These are phyloP conservation scores for Caenorhabditis becei DNA, from an alignment of 2,888 invertebrate genomes.

Conservation along the genomic window DNA sequence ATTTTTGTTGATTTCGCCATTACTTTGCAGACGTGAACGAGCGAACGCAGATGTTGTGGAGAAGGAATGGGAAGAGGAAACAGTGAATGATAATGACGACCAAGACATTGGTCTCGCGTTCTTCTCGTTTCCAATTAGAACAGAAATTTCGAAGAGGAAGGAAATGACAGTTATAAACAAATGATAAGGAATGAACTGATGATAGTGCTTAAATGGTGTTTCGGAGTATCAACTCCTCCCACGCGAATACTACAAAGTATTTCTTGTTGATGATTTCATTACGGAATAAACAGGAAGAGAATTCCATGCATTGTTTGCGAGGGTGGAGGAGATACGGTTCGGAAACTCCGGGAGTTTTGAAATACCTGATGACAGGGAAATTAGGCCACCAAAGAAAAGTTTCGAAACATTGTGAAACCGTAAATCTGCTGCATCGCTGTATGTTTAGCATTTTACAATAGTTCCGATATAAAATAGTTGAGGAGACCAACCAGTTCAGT, in stretches of 20 bases:
- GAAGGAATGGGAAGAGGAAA: background rate
- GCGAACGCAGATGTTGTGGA: conserved; percentile 34
- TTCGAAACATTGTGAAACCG: no score
- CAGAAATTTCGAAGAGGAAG: conserved; percentile 8
- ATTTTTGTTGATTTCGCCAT: conserved; percentile 47
- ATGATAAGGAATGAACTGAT: conserved; percentile 17
- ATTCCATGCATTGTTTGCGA: background rate
- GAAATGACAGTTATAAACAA: conserved; percentile 6
- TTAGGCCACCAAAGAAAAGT: no score
- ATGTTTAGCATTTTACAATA: no score
- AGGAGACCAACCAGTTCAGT: background rate
- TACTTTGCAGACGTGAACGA: conserved; percentile 37
- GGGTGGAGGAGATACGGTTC: background rate
- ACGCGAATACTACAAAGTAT: background rate
- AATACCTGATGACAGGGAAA: no score
- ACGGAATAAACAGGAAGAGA: conserved; percentile 1
- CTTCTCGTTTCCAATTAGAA: conserved; percentile 24
- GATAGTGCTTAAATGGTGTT: background rate
- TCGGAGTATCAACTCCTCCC: background rate
- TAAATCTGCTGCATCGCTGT: no score
- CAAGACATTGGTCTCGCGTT: conserved; percentile 6
- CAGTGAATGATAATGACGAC: conserved; percentile 39
- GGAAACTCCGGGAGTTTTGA: background rate
- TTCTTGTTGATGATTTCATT: background rate
- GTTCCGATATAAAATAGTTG: no score